These are phyloP conservation scores for Ommatoiulus sabulosus DNA, from an alignment of 2,888 invertebrate genomes.

Conservation along the genomic window DNA sequence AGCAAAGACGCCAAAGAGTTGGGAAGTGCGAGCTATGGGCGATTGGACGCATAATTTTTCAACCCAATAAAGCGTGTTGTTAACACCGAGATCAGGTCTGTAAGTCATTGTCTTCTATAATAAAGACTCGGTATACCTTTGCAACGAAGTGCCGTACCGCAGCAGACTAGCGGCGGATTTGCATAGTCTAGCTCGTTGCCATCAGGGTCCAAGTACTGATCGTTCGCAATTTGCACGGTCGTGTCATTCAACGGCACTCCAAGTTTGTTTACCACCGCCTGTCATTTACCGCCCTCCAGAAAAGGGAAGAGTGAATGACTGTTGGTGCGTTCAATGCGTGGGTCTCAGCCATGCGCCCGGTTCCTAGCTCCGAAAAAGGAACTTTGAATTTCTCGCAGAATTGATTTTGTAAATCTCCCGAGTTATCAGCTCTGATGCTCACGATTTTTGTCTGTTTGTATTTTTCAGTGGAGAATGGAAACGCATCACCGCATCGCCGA, in stretches of 20 bases:
- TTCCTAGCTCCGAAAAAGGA: no score
- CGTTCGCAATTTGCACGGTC: background rate
- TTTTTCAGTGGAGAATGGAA: conserved; percentile 56
- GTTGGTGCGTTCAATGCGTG: background rate
- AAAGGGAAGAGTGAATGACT: conserved; percentile 8
- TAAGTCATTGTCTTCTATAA: background rate
- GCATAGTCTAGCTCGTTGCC: background rate
- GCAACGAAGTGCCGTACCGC: background rate
- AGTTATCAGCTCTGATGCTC: background rate
- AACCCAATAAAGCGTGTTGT: background rate
- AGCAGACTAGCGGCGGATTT: background rate
- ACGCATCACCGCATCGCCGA: conserved; percentile 54
- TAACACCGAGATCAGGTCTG: background rate
- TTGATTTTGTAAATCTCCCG: background rate
- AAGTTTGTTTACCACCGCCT: background rate
- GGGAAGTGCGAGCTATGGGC: no score
- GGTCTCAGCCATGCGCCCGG: background rate
- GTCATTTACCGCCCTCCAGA: background rate
- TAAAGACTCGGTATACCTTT: background rate
- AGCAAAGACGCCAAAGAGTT: background rate
- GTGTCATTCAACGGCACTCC: background rate
- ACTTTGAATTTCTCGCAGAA: no score
- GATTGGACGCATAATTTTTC: no score
- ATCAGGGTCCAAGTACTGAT: background rate
- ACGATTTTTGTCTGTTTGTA: no score